Evolutionary conservation across 2,113 vertebrate species (phyloP), one percentile per base, ranked within the genome.

Genomic region (Oenanthe oenanthe): DNA sequence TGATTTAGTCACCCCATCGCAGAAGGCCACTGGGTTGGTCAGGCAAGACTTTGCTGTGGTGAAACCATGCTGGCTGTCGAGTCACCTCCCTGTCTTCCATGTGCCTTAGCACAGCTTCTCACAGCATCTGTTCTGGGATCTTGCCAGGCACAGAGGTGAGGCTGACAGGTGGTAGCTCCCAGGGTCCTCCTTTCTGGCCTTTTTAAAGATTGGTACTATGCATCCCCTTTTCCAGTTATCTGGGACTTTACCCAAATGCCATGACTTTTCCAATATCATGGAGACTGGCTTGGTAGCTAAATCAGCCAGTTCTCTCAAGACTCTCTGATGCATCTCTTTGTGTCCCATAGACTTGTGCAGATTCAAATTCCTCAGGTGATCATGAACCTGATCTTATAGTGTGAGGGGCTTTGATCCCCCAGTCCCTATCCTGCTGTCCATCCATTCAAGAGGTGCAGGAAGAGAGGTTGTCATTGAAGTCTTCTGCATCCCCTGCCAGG

Each of bases 1-100:
- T 45, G 26, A 5, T 32, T 6, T 31, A 17, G 31, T 42, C 43
- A 51, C 36, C 21, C 53, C 17, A 26, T 51, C 53, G 12, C 1
- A 32, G 53, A 45, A 58, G 17, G 36, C 36, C 36, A 6, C 3
- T 32, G 36, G 13, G 26, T 43, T 36, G 53, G 4, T 68, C 53
- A 58, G 53, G 53, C 43, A 31, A 53, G 61, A 51, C 43, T 67
- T 58, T 12, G 20, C 31, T 58, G 31, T 36, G 62, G 26, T 86
- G 26, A 43, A 31, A 25, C 17, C 1, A 0, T 67, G 83, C 12
- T 43, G 62, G 45, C 53, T 51, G 26, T 68, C 0, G 0, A 10
- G 43, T 76, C 62, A 28, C 14, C 36, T 76, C 31, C 43, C 25
- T 36, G 43, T 32, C 21, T 67, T 43, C 21, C 38, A 9, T 32